phyloP scores from a whole-genome alignment of 2,888 invertebrate genomes.

The Rhaphigaster nebulosa region DNA sequence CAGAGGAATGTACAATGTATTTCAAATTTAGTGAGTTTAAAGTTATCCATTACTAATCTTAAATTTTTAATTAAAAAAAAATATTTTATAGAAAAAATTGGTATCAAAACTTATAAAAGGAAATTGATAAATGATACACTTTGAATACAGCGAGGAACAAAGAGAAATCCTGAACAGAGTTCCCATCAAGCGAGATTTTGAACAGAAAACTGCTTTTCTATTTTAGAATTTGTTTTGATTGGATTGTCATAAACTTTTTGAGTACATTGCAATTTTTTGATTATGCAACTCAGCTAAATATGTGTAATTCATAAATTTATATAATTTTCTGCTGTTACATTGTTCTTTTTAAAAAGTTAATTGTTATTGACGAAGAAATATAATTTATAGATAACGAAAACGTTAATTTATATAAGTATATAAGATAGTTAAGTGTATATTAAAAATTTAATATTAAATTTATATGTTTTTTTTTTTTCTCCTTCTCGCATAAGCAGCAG shows the following conservation, averaged over 20 bases:
- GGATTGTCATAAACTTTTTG: not conserved
- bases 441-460: too few relatives aligned
- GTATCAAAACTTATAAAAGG: not conserved
- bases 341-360: not conserved
- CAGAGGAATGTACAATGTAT: too few relatives aligned
- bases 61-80: too few relatives aligned
- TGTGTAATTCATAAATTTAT: not conserved
- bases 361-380: too few relatives aligned
- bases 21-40: too few relatives aligned
- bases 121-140: not conserved
- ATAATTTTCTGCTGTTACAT: not conserved
- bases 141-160: not conserved
- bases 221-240: not conserved
- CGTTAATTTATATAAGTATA: too few relatives aligned
- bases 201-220: not conserved
- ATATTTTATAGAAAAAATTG: not conserved
- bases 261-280: not conserved
- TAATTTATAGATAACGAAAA: too few relatives aligned
- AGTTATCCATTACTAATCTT: too few relatives aligned
- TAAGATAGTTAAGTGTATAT: too few relatives aligned
- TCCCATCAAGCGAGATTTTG: not conserved
- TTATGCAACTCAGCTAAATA: not conserved
- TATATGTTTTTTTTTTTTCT: too few relatives aligned
- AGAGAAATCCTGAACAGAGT: not conserved
- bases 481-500: too few relatives aligned